Percentiles rank a stretch among this genome's conserved stretches.
phyloP scores from a whole-genome alignment of 2,113 vertebrate species.

The Cacatua alba region DNA sequence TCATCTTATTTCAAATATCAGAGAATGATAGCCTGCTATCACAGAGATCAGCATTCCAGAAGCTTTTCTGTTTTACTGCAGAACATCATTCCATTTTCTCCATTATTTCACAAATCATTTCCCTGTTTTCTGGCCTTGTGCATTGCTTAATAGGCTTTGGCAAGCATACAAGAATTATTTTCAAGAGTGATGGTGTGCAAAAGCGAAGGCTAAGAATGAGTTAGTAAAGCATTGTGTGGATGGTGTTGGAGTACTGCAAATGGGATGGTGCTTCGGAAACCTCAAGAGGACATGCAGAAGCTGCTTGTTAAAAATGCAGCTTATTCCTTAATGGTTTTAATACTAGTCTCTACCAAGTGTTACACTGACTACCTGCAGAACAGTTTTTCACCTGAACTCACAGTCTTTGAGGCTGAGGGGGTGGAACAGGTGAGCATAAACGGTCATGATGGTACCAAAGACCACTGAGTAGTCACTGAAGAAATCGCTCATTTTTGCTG shows the following conservation, averaged over 20 bases:
- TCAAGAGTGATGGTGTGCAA: background rate
- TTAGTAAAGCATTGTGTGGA: slow-evolving; percentile 22
- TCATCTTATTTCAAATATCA: background rate
- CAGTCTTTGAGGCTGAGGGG: slow-evolving; percentile 55
- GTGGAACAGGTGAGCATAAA: slow-evolving; percentile 23
- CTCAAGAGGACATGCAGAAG: slow-evolving; percentile 12
- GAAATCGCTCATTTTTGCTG: slow-evolving; percentile 12
- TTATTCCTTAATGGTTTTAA: slow-evolving; percentile 23
- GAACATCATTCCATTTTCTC: background rate
- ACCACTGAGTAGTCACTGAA: slow-evolving; percentile 50
- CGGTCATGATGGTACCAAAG: slow-evolving; percentile 14
- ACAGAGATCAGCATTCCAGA: background rate
- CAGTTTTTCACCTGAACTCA: slow-evolving; percentile 64
- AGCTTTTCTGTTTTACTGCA: background rate
- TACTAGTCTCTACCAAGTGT: slow-evolving; percentile 17
- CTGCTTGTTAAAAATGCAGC: slow-evolving; percentile 9
- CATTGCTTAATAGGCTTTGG: background rate
- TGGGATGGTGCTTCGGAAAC: background rate
- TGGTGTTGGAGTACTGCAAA: background rate
- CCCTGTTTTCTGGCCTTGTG: background rate
- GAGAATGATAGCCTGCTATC: background rate
- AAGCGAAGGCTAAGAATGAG: slow-evolving; percentile 12
- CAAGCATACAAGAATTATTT: background rate
- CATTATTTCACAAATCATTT: background rate
- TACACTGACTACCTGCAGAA: slow-evolving; percentile 61